Evolutionary conservation across 2,888 invertebrate genomes (phyloP).

Genomic region (Choreutis nemorana): DNA sequence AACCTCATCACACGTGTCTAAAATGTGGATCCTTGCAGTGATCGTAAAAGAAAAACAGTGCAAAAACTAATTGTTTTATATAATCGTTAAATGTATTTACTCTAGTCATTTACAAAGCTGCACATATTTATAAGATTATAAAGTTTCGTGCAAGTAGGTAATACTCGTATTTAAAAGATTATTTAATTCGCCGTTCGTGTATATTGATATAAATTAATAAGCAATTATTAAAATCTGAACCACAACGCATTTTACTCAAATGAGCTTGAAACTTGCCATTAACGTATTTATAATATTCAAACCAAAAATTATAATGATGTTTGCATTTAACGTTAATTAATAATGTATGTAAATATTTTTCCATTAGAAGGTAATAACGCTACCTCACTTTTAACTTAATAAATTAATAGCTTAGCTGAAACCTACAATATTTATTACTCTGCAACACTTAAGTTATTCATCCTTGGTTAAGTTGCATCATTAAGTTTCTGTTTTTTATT

Average conservation of each 20-base stretch:
- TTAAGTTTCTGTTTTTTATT: too few species aligned
- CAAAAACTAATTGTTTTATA: slow-evolving; percentile 53
- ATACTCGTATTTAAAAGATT: slow-evolving; percentile 50
- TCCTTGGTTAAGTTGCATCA: slow-evolving; percentile 6
- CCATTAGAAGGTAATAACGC: slow-evolving; percentile 62
- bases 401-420: slow-evolving; percentile 59
- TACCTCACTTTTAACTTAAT: slow-evolving; percentile 62
- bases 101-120: slow-evolving; percentile 65
- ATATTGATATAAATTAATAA: background rate
- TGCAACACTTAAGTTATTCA: slow-evolving; percentile 7
- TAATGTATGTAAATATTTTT: slow-evolving; percentile 61
- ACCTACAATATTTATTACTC: slow-evolving; percentile 18
- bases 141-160: slow-evolving; percentile 50
- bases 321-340: slow-evolving; percentile 47
- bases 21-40: slow-evolving; percentile 66
- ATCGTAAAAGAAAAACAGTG: slow-evolving; percentile 53
- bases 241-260: slow-evolving; percentile 12
- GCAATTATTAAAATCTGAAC: slow-evolving; percentile 12
- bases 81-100: slow-evolving; percentile 51
- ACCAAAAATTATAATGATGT: slow-evolving; percentile 44
- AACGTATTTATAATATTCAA: slow-evolving; percentile 22
- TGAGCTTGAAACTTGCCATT: slow-evolving; percentile 20
- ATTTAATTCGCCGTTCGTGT: slow-evolving; percentile 4
- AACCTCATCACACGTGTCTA: slow-evolving; percentile 54
- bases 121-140: slow-evolving; percentile 46